Evolutionary conservation across 1,140 invertebrate genomes (phyloP).

Genomic region (Oscheius sp.): DNA sequence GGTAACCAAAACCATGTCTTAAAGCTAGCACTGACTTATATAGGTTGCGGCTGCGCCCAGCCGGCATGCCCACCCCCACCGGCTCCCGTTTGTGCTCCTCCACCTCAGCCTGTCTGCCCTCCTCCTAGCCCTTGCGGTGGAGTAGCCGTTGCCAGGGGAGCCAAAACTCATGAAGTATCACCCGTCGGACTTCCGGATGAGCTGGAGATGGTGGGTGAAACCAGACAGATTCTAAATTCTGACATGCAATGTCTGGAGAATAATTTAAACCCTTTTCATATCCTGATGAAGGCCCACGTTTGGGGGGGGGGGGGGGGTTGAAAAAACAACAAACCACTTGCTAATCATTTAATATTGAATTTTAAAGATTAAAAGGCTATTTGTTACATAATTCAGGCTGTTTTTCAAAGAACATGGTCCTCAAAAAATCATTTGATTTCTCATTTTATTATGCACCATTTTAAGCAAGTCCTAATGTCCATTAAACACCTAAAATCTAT

Average conservation of each 20-base stretch:
- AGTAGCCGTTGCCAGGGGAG: slow-evolving; percentile 8
- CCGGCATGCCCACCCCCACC: slow-evolving; percentile 16
- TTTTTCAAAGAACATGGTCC: too few species aligned
- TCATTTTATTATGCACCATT: too few species aligned
- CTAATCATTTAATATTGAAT: too few species aligned
- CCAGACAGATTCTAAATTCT: not conserved
- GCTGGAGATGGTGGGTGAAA: slow-evolving; percentile 17
- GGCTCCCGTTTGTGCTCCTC: not conserved
- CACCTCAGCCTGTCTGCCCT: not conserved
- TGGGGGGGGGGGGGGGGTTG: too few species aligned
- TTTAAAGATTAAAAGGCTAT: too few species aligned
- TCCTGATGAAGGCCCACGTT: too few species aligned
- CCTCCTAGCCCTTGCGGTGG: not conserved
- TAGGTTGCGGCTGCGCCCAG: slow-evolving; percentile 14
- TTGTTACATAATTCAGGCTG: too few species aligned
- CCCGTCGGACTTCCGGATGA: slow-evolving; percentile 18
- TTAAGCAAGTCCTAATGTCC: too few species aligned
- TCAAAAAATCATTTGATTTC: too few species aligned
- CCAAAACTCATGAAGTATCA: slow-evolving; percentile 4
- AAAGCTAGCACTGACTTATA: not conserved
- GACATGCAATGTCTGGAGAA: not conserved
- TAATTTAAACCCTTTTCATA: too few species aligned
- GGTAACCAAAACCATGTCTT: not conserved
- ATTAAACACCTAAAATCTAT: too few species aligned
- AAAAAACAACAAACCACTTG: too few species aligned